Conservation (phyloP, 2,113 vertebrate species). For the Peromyscus californicus region DNA sequence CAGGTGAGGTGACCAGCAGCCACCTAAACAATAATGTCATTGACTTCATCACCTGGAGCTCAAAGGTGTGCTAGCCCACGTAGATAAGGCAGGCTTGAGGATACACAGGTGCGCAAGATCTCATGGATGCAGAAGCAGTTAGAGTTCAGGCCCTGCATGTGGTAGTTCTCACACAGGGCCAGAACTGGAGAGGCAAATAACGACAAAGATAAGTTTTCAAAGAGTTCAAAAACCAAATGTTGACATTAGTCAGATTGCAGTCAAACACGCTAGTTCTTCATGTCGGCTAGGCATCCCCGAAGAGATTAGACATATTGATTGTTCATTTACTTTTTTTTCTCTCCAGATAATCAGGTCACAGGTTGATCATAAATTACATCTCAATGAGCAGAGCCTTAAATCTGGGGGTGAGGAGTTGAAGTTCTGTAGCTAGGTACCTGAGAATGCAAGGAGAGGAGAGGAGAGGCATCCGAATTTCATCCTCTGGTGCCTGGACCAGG, state of each 20-base stretch:
- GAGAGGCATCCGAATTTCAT: neutral
- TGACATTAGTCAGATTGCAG: conserved; percentile 73
- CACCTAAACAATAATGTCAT: neutral
- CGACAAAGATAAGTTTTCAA: neutral
- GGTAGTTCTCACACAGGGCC: conserved; percentile 68
- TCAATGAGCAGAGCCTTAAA: conserved; percentile 29
- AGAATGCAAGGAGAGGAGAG: neutral
- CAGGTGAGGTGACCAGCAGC: neutral
- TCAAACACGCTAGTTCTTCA: neutral
- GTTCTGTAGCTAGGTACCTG: neutral
- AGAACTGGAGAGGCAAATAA: conserved; percentile 88
- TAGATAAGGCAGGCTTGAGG: conserved; percentile 74
- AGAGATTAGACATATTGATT: conserved; percentile 15
- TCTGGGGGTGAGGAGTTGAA: neutral
- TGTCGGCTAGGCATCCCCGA: fast-evolving
- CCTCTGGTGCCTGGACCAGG: neutral
- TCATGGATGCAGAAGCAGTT: conserved; percentile 79
- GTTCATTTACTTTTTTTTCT: neutral
- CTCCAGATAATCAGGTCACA: conserved; percentile 20
- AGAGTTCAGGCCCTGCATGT: neutral
- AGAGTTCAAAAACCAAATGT: conserved; percentile 70
- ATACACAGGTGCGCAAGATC: conserved; percentile 92
- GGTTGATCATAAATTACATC: conserved; percentile 57
- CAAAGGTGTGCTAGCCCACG: neutral
- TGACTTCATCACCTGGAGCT: neutral